phyloP scores from a whole-genome alignment of 2,113 vertebrate genomes.

The Mustelus asterias region DNA sequence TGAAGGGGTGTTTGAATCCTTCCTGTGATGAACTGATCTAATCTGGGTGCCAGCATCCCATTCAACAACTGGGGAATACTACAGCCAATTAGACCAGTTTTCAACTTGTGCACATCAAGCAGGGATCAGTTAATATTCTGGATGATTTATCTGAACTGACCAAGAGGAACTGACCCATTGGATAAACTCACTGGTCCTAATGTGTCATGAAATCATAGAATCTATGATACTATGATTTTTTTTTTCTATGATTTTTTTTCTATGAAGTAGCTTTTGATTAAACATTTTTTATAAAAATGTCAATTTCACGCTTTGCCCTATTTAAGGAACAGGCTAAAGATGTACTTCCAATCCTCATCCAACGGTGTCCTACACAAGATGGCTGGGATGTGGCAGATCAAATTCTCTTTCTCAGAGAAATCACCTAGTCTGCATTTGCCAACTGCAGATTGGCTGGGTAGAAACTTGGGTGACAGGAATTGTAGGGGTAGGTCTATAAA shows the following conservation, averaged over 20 bases:
- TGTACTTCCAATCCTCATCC: neutral
- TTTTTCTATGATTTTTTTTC: too few species aligned
- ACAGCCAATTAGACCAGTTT: too few species aligned
- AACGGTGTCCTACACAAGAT: neutral
- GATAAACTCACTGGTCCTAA: neutral
- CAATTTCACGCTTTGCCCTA: neutral
- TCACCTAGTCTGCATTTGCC: neutral
- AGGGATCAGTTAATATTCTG: neutral
- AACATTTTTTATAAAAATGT: too few species aligned
- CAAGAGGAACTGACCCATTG: neutral
- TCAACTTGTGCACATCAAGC: neutral
- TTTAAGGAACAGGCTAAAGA: neutral
- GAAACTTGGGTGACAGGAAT: neutral
- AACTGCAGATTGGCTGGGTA: neutral
- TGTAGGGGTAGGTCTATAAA: neutral
- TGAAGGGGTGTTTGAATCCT: neutral
- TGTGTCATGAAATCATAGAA: neutral
- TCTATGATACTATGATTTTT: too few species aligned
- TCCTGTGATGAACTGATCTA: too few species aligned
- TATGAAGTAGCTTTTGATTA: neutral
- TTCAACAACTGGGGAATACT: too few species aligned
- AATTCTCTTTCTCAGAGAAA: neutral
- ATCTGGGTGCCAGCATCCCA: too few species aligned
- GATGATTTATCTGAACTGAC: neutral
- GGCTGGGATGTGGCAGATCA: neutral